Base-by-base conservation (phyloP, 1,140 invertebrate genomes). In the Meloidogyne floridensis region DNA sequence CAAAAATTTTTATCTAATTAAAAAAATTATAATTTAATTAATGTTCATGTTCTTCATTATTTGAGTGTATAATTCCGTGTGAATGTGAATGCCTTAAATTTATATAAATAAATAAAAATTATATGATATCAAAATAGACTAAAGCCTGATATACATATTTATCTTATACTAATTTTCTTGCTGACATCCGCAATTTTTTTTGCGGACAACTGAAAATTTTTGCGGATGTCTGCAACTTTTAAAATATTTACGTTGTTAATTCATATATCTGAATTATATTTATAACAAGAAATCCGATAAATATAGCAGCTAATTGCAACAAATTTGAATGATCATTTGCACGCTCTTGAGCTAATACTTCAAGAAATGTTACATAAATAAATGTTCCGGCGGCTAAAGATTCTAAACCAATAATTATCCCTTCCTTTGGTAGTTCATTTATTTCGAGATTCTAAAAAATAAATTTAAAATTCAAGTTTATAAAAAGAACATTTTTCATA, bases 301-400 rank as follows among this genome's bases (percentile, higher is more conserved):
- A 77, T 54, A 90, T 89, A 32, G 87, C 87, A 10, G 73, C 72
- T 47, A 89, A 78, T 81, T 89, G 88, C n/a, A 79, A 47, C 18
- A 89, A 75, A 81, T 85, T 86, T 15, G 88, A 89, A 69, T 88
- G 85, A 47, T 89, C 86, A 51, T 89, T 89, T 15, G 79, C 84
- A 10, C 86, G 82, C 81, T 88, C 87, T 15, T 86, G 86, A 10
- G 80, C 83, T 20, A 89, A 76, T 9, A 88, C 87, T 80, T 86
- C 86, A 72, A 86, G 82, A 73, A 86, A 87, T 20, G 87, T 87
- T 13, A 87, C 86, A 32, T 90, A 89, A 72, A 89, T 88, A 75
- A 89, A 89, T 2, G 88, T 90, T 20, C 88, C 88, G 20, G 82
- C 89, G 13, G 88, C 89, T 59, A 89, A 70, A 15, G 87, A 84